These are phyloP conservation scores for Varanus komodoensis DNA, from an alignment of 2,113 vertebrate genomes.

Conservation along the genomic window DNA sequence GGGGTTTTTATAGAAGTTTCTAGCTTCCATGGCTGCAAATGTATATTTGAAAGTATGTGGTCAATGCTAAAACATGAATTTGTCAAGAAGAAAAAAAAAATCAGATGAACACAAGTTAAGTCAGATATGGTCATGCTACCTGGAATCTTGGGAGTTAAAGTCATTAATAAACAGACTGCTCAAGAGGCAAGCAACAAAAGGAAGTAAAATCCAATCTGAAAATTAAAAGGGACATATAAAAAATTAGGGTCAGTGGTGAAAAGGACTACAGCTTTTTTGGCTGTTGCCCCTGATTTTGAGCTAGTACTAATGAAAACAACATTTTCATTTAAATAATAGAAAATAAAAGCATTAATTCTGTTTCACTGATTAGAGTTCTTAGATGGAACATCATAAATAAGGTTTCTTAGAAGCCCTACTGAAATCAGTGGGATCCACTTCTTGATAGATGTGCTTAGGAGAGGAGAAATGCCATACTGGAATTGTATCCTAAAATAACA, in stretches of 20 bases:
- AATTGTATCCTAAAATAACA: neutral
- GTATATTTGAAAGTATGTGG: no score
- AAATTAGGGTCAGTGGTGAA: neutral
- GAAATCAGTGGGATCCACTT: neutral
- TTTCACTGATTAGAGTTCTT: neutral
- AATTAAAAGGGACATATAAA: neutral
- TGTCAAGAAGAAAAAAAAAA: no score
- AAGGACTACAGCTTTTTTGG: neutral
- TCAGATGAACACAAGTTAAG: no score
- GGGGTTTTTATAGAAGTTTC: no score
- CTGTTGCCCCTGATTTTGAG: neutral
- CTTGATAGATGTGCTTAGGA: neutral
- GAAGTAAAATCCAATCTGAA: neutral
- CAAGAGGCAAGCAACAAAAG: neutral
- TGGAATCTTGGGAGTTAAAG: no score
- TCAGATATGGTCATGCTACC: no score
- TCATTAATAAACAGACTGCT: no score
- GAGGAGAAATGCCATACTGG: neutral
- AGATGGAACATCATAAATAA: neutral
- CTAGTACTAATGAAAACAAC: neutral
- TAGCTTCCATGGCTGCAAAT: no score
- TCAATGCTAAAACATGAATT: no score
- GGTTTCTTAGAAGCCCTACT: neutral
- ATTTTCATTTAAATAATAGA: neutral
- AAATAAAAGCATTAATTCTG: neutral